phyloP scores from a whole-genome alignment of 2,113 vertebrate genomes.

The Brienomyrus brachyistius region DNA sequence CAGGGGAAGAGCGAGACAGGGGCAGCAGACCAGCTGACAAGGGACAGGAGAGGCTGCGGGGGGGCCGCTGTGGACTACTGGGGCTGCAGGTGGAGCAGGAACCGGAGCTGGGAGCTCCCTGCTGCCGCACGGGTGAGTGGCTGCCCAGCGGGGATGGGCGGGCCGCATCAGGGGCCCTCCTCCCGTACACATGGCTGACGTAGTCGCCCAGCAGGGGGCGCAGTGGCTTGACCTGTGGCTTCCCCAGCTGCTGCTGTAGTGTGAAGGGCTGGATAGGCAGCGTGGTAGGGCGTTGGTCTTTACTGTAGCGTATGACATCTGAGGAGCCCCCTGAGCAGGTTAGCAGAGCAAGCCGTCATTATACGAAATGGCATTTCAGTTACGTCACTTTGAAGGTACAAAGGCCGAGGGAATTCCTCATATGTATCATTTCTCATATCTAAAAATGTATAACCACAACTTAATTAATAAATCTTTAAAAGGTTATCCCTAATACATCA shows the following conservation, averaged over 20 bases:
- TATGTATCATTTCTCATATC: background rate
- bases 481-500: background rate
- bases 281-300: constrained; percentile 87
- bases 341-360: background rate
- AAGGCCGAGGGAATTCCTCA: background rate
- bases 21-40: constrained; percentile 51
- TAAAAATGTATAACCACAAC: background rate
- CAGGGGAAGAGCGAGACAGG: constrained; percentile 39
- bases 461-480: background rate
- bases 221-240: constrained; percentile 58
- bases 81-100: constrained; percentile 79
- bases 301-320: constrained; percentile 72
- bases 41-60: constrained; percentile 57
- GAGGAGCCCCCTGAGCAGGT: constrained; percentile 57
- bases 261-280: constrained; percentile 93
- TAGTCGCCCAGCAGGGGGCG: constrained; percentile 78
- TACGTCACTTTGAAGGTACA: background rate
- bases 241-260: constrained; percentile 74
- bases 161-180: constrained; percentile 53
- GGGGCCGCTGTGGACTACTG: constrained; percentile 47
- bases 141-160: constrained; percentile 69
- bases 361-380: background rate
- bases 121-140: constrained; percentile 67
- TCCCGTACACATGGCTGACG: constrained; percentile 70
- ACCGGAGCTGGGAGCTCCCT: constrained; percentile 66